A percentile compares a stretch with the other conserved stretches of the same genome.
Conservation (phyloP, 2,797 vertebrate species). For the Falco biarmicus region DNA sequence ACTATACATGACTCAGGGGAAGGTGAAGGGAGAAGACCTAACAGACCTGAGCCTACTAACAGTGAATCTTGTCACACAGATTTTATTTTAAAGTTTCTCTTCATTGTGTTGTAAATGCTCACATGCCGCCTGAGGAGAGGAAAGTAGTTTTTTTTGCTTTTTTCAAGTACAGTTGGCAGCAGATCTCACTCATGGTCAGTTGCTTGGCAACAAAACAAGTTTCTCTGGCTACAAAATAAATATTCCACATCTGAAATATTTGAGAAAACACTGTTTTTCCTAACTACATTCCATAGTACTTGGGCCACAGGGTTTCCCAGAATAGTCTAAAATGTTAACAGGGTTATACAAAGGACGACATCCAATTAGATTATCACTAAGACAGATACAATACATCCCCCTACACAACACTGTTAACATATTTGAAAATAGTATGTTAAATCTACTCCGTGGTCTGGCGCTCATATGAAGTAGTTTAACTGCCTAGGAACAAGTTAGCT, state of each 20-base stretch:
- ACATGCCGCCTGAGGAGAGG: not conserved
- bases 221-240: conserved; percentile 66
- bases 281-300: conserved; percentile 48
- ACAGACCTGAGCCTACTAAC: not conserved
- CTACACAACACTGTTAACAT: not conserved
- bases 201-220: conserved; percentile 57
- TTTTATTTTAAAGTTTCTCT: not conserved
- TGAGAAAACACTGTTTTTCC: conserved; percentile 67
- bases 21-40: not conserved
- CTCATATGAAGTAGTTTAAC: not conserved
- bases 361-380: not conserved
- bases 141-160: not conserved
- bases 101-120: not conserved
- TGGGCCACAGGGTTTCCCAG: conserved; percentile 45
- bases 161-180: conserved; percentile 32
- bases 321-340: conserved; percentile 38
- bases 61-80: not conserved
- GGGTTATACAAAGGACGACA: conserved; percentile 20
- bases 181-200: conserved; percentile 18
- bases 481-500: conserved; percentile 44
- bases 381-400: not conserved
- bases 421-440: not conserved
- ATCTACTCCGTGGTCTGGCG: not conserved
- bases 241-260: conserved; percentile 65
- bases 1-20: not conserved